These are phyloP conservation scores for Ceuthmochares aereus DNA, from an alignment of 2,113 vertebrate species.

Conservation along the genomic window DNA sequence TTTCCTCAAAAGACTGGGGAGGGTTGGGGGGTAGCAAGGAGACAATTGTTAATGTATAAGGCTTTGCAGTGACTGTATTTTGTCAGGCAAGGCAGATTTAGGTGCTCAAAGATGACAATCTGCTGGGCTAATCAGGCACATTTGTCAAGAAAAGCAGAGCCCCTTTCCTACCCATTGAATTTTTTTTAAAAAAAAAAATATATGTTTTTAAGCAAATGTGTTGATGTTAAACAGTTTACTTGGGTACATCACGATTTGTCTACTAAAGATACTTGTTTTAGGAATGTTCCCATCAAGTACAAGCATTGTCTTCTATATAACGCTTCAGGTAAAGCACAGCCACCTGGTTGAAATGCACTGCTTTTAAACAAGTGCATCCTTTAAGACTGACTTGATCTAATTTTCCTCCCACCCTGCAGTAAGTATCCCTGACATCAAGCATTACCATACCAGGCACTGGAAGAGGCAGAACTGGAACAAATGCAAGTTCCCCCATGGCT, in stretches of 20 bases:
- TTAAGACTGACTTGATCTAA: conserved; percentile 19
- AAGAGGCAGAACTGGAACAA: conserved; percentile 71
- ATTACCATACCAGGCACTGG: not conserved
- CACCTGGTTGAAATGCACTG: not conserved
- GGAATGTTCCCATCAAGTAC: not conserved
- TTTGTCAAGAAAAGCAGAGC: not conserved
- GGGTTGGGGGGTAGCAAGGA: not conserved
- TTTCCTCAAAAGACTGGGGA: not conserved
- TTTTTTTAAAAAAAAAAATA: not conserved
- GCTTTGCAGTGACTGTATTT: not conserved
- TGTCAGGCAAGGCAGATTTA: not conserved
- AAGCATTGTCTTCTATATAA: not conserved
- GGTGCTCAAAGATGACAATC: not conserved
- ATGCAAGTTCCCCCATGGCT: conserved; percentile 56
- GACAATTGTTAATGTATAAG: not conserved
- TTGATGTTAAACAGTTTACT: not conserved
- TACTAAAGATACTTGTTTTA: not conserved
- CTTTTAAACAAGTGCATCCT: not conserved
- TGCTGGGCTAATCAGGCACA: not conserved
- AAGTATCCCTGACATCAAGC: conserved; percentile 56
- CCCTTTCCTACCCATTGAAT: not conserved
- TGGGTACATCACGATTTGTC: not conserved
- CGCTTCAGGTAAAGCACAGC: not conserved
- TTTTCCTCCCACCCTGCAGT: conserved; percentile 10
- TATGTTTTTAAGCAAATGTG: not conserved